Conservation (phyloP, 2,113 vertebrate genomes). For the Sinocyclocheilus maitianheensis region DNA sequence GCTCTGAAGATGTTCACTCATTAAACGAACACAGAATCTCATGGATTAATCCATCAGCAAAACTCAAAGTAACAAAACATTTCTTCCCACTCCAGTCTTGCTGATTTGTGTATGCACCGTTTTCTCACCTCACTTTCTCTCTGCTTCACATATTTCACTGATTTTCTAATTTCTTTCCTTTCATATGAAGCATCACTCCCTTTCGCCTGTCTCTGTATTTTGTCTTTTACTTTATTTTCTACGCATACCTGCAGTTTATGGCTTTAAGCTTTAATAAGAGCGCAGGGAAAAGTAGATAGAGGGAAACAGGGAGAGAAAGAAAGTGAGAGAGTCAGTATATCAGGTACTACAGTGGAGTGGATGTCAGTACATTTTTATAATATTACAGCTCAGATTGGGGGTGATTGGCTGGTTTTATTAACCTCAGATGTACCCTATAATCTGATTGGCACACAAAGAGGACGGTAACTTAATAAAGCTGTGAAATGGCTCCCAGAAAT, state of each 20-base stretch:
- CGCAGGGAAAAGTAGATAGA: neutral
- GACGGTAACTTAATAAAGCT: constrained; percentile 62
- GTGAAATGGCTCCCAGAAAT: constrained; percentile 24
- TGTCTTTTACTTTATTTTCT: neutral
- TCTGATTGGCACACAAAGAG: constrained; percentile 62
- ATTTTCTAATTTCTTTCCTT: neutral
- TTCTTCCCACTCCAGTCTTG: neutral
- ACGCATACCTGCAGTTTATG: neutral
- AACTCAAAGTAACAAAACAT: too few species aligned
- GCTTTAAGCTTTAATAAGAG: constrained; percentile 12
- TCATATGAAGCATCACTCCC: neutral
- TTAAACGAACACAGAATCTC: neutral
- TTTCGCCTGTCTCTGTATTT: neutral
- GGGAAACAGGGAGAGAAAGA: too few species aligned
- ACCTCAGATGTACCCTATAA: constrained; percentile 61
- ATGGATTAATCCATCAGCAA: neutral
- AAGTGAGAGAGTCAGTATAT: too few species aligned
- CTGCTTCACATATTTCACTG: neutral
- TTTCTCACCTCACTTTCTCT: neutral
- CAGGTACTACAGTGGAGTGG: neutral
- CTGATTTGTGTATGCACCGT: neutral
- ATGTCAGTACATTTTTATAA: constrained; percentile 33
- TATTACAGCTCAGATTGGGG: constrained; percentile 47
- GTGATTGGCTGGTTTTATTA: constrained; percentile 49
- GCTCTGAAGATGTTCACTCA: neutral